Evolutionary conservation across 2,113 vertebrate genomes (phyloP).

Genomic region (Aspiorhynchus laticeps): DNA sequence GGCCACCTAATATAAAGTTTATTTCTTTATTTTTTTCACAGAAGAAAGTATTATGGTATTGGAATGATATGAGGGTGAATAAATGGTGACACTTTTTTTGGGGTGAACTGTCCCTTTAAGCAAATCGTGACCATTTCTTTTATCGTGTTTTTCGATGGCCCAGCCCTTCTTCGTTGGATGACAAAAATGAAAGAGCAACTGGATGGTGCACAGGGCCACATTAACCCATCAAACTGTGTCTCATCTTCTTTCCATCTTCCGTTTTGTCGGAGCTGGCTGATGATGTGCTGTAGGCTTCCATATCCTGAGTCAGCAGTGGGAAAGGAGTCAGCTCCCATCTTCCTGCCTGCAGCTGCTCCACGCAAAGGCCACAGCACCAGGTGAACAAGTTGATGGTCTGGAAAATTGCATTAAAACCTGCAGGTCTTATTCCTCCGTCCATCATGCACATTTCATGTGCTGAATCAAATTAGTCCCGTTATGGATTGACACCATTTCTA

Average conservation of each 20-base stretch:
- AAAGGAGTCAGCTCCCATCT: conserved; percentile 40
- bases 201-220: conserved; percentile 5
- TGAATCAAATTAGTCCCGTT: conserved; percentile 70
- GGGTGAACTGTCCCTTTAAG: not conserved
- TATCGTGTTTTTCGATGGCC: not conserved
- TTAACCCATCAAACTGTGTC: conserved; percentile 16
- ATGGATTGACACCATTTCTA: conserved; percentile 55
- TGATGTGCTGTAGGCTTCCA: conserved; percentile 28
- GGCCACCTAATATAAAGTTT: too few species aligned
- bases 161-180: not conserved
- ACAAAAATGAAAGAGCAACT: conserved; percentile 16
- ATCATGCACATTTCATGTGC: conserved; percentile 63
- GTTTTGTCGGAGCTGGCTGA: conserved; percentile 13
- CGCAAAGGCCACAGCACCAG: conserved; percentile 62
- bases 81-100: not conserved
- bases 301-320: conserved; percentile 61
- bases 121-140: not conserved
- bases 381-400: conserved; percentile 73
- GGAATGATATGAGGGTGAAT: not conserved
- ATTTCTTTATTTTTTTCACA: too few species aligned
- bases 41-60: not conserved
- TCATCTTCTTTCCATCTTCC: not conserved
- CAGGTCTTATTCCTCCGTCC: conserved; percentile 72
- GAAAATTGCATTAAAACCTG: conserved; percentile 80
- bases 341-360: conserved; percentile 60